A percentile compares a stretch with the other conserved stretches of the same genome.
Evolutionary conservation across 2,888 invertebrate species (phyloP).

Genomic region (Lepidonotus clava): DNA sequence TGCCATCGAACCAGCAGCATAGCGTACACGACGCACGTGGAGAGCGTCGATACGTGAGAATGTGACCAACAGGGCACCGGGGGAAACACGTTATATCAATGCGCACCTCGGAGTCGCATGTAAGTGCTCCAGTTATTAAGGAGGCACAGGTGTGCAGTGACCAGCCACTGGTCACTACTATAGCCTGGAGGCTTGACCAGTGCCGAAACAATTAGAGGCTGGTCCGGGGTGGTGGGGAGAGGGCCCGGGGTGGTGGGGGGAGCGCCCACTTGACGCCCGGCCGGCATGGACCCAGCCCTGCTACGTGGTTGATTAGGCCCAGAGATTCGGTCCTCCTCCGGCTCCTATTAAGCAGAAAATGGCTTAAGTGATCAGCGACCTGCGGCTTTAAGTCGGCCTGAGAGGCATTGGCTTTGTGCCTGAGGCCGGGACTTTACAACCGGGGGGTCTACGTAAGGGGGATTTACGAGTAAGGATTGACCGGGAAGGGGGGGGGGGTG

Average conservation of each 20-base stretch:
- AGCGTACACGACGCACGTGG: no score
- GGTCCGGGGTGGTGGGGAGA: no score
- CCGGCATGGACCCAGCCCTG: not conserved
- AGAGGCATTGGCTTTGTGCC: no score
- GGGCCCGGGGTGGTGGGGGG: no score
- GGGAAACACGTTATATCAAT: not conserved
- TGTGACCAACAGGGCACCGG: not conserved
- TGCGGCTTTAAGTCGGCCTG: no score
- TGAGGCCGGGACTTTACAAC: no score
- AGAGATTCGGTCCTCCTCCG: not conserved
- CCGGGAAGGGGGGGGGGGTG: no score
- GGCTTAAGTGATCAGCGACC: slow-evolving; percentile 16
- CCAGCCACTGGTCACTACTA: not conserved
- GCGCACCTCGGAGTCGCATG: not conserved
- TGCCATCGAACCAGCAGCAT: no score
- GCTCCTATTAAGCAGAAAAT: not conserved
- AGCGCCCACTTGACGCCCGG: not conserved
- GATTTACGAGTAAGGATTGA: no score
- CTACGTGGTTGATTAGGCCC: slow-evolving; percentile 7
- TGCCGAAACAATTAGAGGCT: not conserved
- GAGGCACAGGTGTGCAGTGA: not conserved
- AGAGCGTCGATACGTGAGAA: no score
- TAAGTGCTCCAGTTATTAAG: slow-evolving; percentile 16
- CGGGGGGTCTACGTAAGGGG: no score
- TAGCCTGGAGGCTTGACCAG: not conserved